phyloP scores from a whole-genome alignment of 1,140 invertebrate species.

The Lasioglossum baleicum region DNA sequence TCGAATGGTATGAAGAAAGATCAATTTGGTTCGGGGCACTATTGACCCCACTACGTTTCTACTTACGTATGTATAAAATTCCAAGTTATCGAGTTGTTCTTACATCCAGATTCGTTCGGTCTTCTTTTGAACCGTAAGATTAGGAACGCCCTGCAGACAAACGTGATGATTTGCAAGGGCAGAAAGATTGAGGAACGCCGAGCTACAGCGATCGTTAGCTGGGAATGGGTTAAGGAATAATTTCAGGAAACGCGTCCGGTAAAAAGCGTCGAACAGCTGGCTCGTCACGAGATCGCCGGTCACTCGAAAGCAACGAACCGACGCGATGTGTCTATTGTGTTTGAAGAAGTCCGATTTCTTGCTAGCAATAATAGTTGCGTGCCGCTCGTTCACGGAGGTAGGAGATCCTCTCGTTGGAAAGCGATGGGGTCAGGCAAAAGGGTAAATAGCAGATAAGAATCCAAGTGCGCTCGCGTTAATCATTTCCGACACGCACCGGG shows the following conservation, averaged over 20 bases:
- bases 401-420: conserved; percentile 13
- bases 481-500: conserved; percentile 42
- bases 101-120: too few relatives aligned
- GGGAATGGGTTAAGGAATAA: neutral
- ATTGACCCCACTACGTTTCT: too few relatives aligned
- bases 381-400: neutral
- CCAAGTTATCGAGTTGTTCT: too few relatives aligned
- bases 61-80: too few relatives aligned
- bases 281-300: neutral
- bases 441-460: conserved; percentile 38
- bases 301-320: neutral
- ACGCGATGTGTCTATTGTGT: neutral
- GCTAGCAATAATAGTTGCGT: conserved; percentile 9
- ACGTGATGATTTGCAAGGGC: too few relatives aligned
- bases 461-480: conserved; percentile 27
- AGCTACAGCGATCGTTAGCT: too few relatives aligned
- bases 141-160: too few relatives aligned
- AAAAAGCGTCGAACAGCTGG: neutral
- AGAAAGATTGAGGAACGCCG: too few relatives aligned
- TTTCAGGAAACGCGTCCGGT: neutral
- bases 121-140: too few relatives aligned
- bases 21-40: too few relatives aligned
- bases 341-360: neutral
- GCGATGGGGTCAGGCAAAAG: conserved; percentile 26
- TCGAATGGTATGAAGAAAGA: too few relatives aligned